Base-by-base conservation (phyloP, 1,140 invertebrate species). In the Samia ricini region DNA sequence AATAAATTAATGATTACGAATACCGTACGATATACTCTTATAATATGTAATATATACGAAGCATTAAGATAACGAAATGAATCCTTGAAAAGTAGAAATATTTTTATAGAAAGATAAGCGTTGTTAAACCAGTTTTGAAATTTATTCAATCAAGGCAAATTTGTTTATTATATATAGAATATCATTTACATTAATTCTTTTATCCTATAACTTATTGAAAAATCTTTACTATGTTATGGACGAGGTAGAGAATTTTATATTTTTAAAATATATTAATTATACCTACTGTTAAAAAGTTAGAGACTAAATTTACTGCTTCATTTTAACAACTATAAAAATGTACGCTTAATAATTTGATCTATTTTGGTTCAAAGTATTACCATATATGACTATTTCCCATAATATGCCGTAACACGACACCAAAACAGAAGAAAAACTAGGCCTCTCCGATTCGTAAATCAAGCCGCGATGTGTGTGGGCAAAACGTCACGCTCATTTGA, bases 401-500 rank as follows among this genome's bases (percentile, higher is more conserved):
- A 42, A 42, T 42, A 15, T 42, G 33, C 33, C 33, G 33, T 15
- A 42, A 42, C 15, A 42, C 33, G 12, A 42, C 1, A 12, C 33
- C 33, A 42, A 42, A 42, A 42, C 33, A 42, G 33, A 7, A 42
- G 33, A 15, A 42, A 42, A 42, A 10, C n/a, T 15, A 12, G 33
- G 10, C 33, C 33, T 42, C n/a, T n/a, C n/a, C 33, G 33, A 42
- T 42, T 42, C 33, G 33, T 42, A 42, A 42, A 42, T 42, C 33
- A 42, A 42, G 33, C 33, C 33, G 33, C 56, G 26, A n/a, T 10
- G 56, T 29, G 56, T 57, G 56, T 57, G 56, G 56, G 26, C 56
- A 33, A 57, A 57, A 33, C 67, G 58, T 67, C 55, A 65, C 68
- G 71, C 60, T 63, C 67, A 70, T 70, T 69, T 73, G 63, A 63